phyloP scores from a whole-genome alignment of 2,797 vertebrate genomes.

The Heterohyrax brucei region DNA sequence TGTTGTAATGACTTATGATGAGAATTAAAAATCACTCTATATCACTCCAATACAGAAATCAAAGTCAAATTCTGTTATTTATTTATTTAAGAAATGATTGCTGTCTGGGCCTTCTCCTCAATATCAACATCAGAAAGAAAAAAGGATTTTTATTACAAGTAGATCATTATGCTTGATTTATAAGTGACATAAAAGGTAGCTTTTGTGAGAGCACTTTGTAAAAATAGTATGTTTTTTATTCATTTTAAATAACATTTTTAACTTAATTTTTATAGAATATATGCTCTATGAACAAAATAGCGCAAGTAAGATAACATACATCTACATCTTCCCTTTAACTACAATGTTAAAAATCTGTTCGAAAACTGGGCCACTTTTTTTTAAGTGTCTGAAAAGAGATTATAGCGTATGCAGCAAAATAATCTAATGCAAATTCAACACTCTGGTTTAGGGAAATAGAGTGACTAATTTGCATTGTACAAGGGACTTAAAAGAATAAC shows the following conservation, averaged over 20 bases:
- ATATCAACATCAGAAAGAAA: neutral
- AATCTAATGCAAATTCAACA: constrained; percentile 69
- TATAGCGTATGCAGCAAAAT: neutral
- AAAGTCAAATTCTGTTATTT: neutral
- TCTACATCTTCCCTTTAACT: constrained; percentile 17
- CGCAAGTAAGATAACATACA: constrained; percentile 40
- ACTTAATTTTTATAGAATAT: constrained; percentile 22
- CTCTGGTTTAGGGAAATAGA: neutral
- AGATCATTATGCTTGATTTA: neutral
- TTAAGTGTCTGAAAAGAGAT: constrained; percentile 36
- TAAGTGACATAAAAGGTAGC: constrained; percentile 5
- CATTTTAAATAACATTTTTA: constrained; percentile 38
- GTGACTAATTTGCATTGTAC: constrained; percentile 63
- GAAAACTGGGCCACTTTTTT: constrained; percentile 35
- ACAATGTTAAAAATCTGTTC: constrained; percentile 33
- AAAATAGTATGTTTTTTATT: neutral
- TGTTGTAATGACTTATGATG: neutral
- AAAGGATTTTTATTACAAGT: neutral
- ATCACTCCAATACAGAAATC: neutral
- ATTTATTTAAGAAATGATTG: constrained; percentile 36
- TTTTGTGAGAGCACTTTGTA: constrained; percentile 30
- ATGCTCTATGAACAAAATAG: neutral
- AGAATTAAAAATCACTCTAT: neutral
- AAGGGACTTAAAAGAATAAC: constrained; percentile 69
- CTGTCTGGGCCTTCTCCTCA: neutral